phyloP scores from a whole-genome alignment of 1,140 invertebrate genomes.

The Drosophila gunungcola region DNA sequence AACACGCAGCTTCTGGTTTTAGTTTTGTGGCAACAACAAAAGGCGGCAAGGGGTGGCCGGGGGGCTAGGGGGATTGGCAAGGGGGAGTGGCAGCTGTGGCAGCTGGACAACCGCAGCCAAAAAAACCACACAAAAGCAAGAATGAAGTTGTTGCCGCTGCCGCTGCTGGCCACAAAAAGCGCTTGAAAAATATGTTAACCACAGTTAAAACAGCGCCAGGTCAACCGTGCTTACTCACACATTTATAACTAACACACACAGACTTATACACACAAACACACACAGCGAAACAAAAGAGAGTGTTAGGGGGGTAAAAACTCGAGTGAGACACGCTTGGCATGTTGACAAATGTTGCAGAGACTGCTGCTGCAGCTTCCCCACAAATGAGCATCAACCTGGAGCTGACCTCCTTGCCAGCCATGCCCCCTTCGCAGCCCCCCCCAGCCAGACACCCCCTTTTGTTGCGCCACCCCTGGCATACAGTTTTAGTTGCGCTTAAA shows the following conservation, averaged over 20 bases:
- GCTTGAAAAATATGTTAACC: slow-evolving; percentile 83
- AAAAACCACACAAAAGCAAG: slow-evolving; percentile 83
- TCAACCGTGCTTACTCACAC: slow-evolving; percentile 65
- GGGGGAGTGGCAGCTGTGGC: slow-evolving; percentile 33
- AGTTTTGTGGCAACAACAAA: slow-evolving; percentile 66
- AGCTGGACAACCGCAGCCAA: slow-evolving; percentile 74
- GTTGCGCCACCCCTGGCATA: slow-evolving; percentile 33
- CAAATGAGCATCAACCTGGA: slow-evolving; percentile 72
- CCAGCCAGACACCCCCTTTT: background rate
- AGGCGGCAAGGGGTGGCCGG: background rate
- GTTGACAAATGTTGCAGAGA: slow-evolving; percentile 79
- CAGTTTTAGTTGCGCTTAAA: slow-evolving; percentile 78
- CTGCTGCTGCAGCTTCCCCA: slow-evolving; percentile 39
- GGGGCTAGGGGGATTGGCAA: background rate
- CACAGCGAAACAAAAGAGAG: slow-evolving; percentile 23
- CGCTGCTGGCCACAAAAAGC: slow-evolving; percentile 73
- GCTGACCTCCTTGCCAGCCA: slow-evolving; percentile 22
- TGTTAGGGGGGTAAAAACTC: slow-evolving; percentile 25
- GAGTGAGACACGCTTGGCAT: slow-evolving; percentile 75
- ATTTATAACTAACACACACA: slow-evolving; percentile 21
- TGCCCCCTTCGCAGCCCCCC: too few species aligned
- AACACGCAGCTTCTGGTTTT: slow-evolving; percentile 83
- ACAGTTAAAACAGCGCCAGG: slow-evolving; percentile 82
- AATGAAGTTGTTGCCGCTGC: slow-evolving; percentile 81
- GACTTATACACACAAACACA: slow-evolving; percentile 20